Evolutionary conservation across 2,888 invertebrate species (phyloP).

Genomic region (Timema podura): DNA sequence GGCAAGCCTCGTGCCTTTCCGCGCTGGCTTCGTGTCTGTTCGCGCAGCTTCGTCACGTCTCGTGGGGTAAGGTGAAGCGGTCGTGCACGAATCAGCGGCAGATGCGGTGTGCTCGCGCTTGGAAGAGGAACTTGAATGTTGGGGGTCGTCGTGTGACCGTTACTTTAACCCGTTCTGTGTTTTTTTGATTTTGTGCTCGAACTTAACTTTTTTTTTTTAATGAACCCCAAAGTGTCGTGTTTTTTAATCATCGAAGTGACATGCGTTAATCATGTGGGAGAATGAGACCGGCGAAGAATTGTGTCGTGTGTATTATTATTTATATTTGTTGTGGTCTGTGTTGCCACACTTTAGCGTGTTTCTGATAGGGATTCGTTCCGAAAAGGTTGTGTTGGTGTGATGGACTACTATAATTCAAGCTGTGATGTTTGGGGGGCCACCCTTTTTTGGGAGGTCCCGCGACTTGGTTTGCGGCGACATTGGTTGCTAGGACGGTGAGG

Average conservation of each 20-base stretch:
- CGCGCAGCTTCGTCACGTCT: neutral
- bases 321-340: no score
- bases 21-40: neutral
- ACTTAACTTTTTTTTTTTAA: no score
- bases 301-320: no score
- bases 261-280: conserved; percentile 9
- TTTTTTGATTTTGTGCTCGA: no score
- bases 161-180: no score
- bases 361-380: neutral
- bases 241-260: no score
- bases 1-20: neutral
- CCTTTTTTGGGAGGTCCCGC: neutral
- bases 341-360: neutral
- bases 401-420: no score
- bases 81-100: conserved; percentile 14
- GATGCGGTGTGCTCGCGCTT: conserved; percentile 19
- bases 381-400: no score
- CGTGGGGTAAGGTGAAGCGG: conserved; percentile 14
- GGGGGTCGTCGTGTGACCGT: neutral
- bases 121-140: neutral
- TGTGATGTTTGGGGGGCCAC: no score
- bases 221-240: no score
- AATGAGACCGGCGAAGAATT: no score
- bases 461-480: conserved; percentile 13
- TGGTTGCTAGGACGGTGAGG: conserved; percentile 26